Conservation (phyloP, 2,797 vertebrate species). For the Pachyuromys duprasi region DNA sequence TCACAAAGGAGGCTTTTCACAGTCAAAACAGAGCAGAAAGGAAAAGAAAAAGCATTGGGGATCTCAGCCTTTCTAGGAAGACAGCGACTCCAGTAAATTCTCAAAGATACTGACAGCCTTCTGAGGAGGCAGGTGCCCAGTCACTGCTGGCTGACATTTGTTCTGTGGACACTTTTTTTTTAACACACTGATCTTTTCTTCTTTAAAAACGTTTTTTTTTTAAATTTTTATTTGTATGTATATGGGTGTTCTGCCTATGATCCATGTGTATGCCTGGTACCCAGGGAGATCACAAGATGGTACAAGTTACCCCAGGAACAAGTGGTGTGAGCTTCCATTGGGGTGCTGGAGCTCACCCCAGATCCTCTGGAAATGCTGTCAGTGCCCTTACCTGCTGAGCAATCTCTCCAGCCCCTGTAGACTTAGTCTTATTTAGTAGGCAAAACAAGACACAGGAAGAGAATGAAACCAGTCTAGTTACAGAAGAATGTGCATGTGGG, state of each 20-base stretch:
- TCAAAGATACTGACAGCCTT: background rate
- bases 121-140: background rate
- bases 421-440: background rate
- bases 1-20: conserved; percentile 38
- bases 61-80: background rate
- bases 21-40: conserved; percentile 16
- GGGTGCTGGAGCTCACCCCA: background rate
- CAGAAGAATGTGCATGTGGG: background rate
- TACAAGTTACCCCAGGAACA: background rate
- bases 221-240: background rate
- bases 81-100: background rate
- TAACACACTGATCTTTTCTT: background rate
- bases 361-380: background rate
- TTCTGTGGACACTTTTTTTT: background rate
- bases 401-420: background rate
- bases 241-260: background rate
- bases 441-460: background rate
- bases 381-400: too few relatives aligned
- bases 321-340: background rate
- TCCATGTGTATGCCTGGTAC: background rate
- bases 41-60: background rate
- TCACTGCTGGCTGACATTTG: background rate
- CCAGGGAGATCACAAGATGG: background rate
- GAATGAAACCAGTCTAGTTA: background rate
- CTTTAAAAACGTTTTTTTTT: background rate